Conservation (phyloP, 1,140 invertebrate species). For the Drosophila tani region DNA sequence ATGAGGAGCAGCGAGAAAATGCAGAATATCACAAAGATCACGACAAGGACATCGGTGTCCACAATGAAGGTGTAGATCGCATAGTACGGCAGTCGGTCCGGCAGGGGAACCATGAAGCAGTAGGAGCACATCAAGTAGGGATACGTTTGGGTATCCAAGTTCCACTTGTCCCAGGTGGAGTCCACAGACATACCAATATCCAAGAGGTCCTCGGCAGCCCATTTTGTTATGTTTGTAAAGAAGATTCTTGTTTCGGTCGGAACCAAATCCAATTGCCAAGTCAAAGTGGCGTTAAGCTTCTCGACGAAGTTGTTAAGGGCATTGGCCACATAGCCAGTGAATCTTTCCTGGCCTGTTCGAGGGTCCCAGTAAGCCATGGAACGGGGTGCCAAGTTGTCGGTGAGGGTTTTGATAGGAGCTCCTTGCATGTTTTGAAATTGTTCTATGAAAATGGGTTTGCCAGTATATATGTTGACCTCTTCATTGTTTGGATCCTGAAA, state of each 20-base stretch:
- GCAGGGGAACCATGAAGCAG: conserved; percentile 60
- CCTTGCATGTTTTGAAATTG: conserved; percentile 62
- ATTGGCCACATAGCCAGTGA: conserved; percentile 49
- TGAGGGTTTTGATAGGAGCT: conserved; percentile 18
- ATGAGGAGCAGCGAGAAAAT: conserved; percentile 55
- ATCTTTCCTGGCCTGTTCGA: conserved; percentile 6
- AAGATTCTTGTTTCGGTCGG: neutral
- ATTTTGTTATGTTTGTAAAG: conserved; percentile 15
- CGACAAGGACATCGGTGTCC: conserved; percentile 7
- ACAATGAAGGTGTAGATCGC: conserved; percentile 43
- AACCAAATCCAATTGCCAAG: neutral
- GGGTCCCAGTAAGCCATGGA: conserved; percentile 37
- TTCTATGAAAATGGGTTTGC: conserved; percentile 28
- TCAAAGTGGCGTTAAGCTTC: conserved; percentile 47
- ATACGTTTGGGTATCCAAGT: conserved; percentile 41
- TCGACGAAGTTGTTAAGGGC: conserved; percentile 38
- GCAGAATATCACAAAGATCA: conserved; percentile 38
- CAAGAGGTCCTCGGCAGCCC: conserved; percentile 8
- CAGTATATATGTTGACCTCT: neutral
- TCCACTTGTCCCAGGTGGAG: neutral
- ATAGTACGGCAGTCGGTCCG: conserved; percentile 26
- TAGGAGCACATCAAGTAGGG: conserved; percentile 38
- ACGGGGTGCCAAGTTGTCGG: conserved; percentile 45
- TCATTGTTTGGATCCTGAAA: conserved; percentile 16
- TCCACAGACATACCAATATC: conserved; percentile 44